phyloP scores from a whole-genome alignment of 2,888 invertebrate genomes.

The Eulithis prunata region DNA sequence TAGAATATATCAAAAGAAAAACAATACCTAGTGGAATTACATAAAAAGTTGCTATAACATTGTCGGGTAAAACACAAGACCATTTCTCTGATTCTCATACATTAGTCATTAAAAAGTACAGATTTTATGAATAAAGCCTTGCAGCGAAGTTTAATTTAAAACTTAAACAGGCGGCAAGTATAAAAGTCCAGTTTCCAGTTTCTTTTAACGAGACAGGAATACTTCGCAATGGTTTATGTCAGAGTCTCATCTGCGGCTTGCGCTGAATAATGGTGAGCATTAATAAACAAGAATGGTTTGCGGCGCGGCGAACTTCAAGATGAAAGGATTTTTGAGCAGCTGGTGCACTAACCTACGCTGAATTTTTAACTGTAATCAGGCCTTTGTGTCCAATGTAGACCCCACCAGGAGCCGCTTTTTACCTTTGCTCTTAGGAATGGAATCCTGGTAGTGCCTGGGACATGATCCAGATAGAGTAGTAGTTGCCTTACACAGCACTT shows the following conservation, averaged over 20 bases:
- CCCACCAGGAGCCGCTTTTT: too few species aligned
- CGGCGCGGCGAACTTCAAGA: constrained; percentile 59
- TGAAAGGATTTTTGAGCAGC: constrained; percentile 36
- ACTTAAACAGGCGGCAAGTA: constrained; percentile 56
- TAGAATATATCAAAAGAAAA: too few species aligned
- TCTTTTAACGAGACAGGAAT: constrained; percentile 70
- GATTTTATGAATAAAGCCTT: not conserved
- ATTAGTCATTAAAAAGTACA: not conserved
- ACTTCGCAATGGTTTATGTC: constrained; percentile 69
- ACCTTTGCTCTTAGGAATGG: too few species aligned
- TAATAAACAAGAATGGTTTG: constrained; percentile 76
- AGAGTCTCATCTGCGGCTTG: constrained; percentile 77
- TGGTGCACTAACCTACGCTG: constrained; percentile 8
- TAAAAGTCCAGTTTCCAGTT: constrained; percentile 68
- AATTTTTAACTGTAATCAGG: too few species aligned
- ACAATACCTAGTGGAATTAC: too few species aligned
- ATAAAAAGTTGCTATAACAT: not conserved
- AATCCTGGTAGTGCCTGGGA: too few species aligned
- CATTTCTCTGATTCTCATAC: too few species aligned
- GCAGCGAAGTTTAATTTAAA: constrained; percentile 40
- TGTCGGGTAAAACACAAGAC: too few species aligned
- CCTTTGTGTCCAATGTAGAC: too few species aligned
- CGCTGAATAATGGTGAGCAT: constrained; percentile 76
- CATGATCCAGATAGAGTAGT: too few species aligned
- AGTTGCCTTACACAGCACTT: too few species aligned